Percentiles rank a stretch among this genome's conserved stretches.
phyloP scores from a whole-genome alignment of 2,888 invertebrate genomes.

The Ochropacha duplaris region DNA sequence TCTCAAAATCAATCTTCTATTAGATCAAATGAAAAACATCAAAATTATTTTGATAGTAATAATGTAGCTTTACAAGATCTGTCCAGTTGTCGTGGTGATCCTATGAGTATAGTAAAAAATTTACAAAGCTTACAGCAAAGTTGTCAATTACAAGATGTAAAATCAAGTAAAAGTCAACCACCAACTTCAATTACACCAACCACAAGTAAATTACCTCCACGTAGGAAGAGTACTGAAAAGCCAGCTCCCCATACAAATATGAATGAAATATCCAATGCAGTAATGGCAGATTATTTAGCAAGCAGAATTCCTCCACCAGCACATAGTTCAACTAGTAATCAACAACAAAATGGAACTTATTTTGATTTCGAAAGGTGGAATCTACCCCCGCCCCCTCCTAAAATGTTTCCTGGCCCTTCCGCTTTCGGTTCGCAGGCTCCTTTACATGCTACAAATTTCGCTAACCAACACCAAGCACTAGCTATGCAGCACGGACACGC shows the following conservation, averaged over 20 bases:
- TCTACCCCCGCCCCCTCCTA: conserved; percentile 86
- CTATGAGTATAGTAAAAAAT: conserved; percentile 90
- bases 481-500: conserved; percentile 88
- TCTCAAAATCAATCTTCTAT: conserved; percentile 73
- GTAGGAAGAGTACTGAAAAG: conserved; percentile 85
- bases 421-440: conserved; percentile 83
- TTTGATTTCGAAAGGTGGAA: conserved; percentile 93
- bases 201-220: conserved; percentile 55
- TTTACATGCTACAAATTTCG: conserved; percentile 79
- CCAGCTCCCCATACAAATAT: conserved; percentile 68
- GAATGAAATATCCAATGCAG: conserved; percentile 80
- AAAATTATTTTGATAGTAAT: conserved; percentile 85
- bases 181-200: conserved; percentile 50
- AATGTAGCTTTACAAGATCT: conserved; percentile 86
- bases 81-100: conserved; percentile 88
- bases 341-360: conserved; percentile 87
- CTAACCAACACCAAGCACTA: conserved; percentile 85
- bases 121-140: conserved; percentile 84
- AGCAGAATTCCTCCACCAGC: conserved; percentile 88
- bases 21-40: conserved; percentile 81
- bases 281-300: conserved; percentile 81
- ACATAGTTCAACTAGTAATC: conserved; percentile 84
- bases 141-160: conserved; percentile 83
- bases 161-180: conserved; percentile 70
- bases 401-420: conserved; percentile 86